Base-by-base conservation (phyloP, 2,797 vertebrate species). In the Chelidonichthys spinosus region DNA sequence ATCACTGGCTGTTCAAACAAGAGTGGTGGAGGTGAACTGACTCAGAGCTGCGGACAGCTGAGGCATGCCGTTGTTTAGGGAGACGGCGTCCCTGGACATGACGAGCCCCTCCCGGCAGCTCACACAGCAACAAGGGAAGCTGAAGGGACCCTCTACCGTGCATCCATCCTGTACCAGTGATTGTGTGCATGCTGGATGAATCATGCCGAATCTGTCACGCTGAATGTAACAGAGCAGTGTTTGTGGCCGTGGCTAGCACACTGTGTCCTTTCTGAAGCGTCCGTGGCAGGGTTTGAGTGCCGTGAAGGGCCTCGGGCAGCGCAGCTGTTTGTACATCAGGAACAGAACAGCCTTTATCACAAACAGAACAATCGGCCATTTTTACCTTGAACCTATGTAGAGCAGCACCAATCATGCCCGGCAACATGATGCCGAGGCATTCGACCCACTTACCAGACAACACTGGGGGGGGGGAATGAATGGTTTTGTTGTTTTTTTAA, bases 21-120 rank as follows among this genome's bases (percentile, higher is more conserved):
- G 50, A 69, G 46, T 39, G n/a, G 14, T 42, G 36, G 14, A 33
- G 62, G 18, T 74, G 47, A 61, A 49, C 50, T 50, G 70, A 82
- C 76, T 74, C 72, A 62, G 83, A n/a, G 63, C 49, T 17, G 67
- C 2, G 56, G 67, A 85, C 81, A 83, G 89, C 87, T 85, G 56
- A 88, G 72, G 63, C 68, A 7, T 18, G 59, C 63, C 50, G 5
- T 82, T 84, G 84, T 89, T 72, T 15, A 33, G 69, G 60, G 56
- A 61, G 82, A 78, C n/a, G 66, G 65, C 82, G 55, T 81, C 79
- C 70, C 63, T 2, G 82, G 65, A 71, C 64, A 56, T 18, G 68
- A 67, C 42, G 15, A 33, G 49, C 56, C 70, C 54, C 64, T 69
- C 69, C 76, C 52, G 60, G 40, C 76, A 69, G 58, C 67, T 40